Percentiles rank a stretch among this genome's conserved stretches.
These are phyloP conservation scores for Phorcus lineatus DNA, from an alignment of 2,888 invertebrate species.

Conservation along the genomic window DNA sequence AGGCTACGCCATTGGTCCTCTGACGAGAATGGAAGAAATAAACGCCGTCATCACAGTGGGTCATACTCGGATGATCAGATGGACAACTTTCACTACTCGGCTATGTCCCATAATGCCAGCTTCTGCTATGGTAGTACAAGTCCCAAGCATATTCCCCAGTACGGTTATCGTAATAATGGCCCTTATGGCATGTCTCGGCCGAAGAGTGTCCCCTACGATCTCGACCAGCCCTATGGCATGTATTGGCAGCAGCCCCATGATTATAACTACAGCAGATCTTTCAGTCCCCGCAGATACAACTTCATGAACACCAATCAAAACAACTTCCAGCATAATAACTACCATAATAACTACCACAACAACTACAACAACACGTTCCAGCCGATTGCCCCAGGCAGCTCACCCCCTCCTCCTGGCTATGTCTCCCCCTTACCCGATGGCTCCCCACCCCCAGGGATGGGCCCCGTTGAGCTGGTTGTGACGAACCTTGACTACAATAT, in stretches of 20 bases:
- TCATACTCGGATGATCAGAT: neutral
- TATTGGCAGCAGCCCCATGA: neutral
- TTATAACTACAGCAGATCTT: neutral
- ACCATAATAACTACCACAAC: neutral
- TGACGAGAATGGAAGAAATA: neutral
- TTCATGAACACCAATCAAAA: neutral
- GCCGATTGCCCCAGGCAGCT: conserved; percentile 12
- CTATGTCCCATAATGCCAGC: neutral
- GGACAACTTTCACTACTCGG: neutral
- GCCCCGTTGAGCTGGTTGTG: conserved; percentile 75
- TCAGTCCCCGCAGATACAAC: neutral
- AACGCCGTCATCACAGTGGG: neutral
- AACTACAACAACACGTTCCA: conserved; percentile 22
- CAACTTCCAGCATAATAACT: neutral
- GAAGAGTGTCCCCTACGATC: neutral
- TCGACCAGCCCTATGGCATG: neutral
- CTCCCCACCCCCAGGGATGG: neutral
- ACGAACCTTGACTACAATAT: conserved; percentile 85
- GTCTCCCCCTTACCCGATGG: conserved; percentile 20
- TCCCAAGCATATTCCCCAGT: neutral
- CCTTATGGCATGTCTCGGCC: neutral
- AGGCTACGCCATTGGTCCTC: neutral
- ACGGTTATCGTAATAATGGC: neutral
- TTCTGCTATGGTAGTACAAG: neutral
- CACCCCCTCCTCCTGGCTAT: neutral